Evolutionary conservation across 2,113 vertebrate genomes (phyloP).

Genomic region (Todiramphus chloris): DNA sequence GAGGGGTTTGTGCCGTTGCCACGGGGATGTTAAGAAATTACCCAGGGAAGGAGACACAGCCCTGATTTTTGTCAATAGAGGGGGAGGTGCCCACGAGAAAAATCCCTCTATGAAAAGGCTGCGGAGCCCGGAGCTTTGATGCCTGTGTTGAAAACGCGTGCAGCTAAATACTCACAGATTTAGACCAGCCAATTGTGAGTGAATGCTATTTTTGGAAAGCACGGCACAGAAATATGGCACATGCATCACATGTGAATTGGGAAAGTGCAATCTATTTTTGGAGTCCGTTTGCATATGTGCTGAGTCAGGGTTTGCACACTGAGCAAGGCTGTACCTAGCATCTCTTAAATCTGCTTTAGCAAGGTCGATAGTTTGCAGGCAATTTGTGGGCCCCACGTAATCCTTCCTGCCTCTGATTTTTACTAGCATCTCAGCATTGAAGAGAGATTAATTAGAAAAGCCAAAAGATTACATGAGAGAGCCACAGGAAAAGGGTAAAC

Average conservation of each 20-base stretch:
- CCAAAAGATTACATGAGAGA: background rate
- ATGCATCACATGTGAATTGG: slow-evolving; percentile 53
- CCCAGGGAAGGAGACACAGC: background rate
- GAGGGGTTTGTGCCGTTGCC: background rate
- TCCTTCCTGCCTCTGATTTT: background rate
- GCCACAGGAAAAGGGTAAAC: background rate
- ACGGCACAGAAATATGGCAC: slow-evolving; percentile 41
- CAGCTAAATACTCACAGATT: slow-evolving; percentile 19
- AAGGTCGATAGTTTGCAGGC: background rate
- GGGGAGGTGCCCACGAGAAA: background rate
- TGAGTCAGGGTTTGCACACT: slow-evolving; percentile 58
- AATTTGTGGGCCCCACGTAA: background rate
- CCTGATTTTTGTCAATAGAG: slow-evolving; percentile 42
- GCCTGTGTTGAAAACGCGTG: background rate
- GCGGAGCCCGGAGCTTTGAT: background rate
- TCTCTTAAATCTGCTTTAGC: background rate
- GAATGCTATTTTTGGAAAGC: slow-evolving; percentile 44
- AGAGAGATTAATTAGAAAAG: background rate
- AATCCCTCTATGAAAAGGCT: background rate
- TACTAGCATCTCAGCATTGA: background rate
- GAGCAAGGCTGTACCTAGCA: background rate
- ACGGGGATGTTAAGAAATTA: background rate
- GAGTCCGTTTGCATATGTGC: slow-evolving; percentile 59
- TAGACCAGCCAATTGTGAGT: background rate
- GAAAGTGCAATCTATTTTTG: slow-evolving; percentile 52